A percentile compares a stretch with the other conserved stretches of the same genome.
Evolutionary conservation across 1,140 invertebrate species (phyloP).

Genomic region (Solenopsis fugax): DNA sequence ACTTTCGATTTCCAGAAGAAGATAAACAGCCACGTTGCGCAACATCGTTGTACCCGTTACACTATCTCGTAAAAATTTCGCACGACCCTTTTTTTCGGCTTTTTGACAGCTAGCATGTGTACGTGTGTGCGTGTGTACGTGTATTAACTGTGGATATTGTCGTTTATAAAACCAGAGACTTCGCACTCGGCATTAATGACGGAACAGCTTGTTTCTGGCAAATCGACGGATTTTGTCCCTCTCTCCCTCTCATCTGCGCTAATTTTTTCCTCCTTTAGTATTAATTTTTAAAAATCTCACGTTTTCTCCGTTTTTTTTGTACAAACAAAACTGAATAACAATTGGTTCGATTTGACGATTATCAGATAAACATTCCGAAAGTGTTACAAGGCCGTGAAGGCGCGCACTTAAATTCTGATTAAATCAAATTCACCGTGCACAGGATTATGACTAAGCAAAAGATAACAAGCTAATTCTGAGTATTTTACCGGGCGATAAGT

Average conservation of each 20-base stretch:
- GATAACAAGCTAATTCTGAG: neutral
- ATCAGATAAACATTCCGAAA: conserved; percentile 7
- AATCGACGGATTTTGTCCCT: conserved; percentile 18
- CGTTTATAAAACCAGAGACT: conserved; percentile 13
- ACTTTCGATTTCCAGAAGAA: conserved; percentile 73
- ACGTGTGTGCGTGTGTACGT: neutral
- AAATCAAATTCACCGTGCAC: neutral
- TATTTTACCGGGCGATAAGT: neutral
- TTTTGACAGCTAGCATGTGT: neutral
- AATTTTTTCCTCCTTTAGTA: neutral
- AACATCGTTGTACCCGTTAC: conserved; percentile 11
- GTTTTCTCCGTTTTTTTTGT: too few species aligned
- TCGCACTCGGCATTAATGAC: neutral
- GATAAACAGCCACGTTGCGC: conserved; percentile 45
- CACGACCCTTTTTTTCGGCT: conserved; percentile 25
- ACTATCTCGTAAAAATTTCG: conserved; percentile 31
- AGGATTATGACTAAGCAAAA: neutral
- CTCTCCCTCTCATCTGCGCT: neutral
- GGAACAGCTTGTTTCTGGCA: neutral
- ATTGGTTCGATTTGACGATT: neutral
- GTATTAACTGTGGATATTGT: conserved; percentile 44
- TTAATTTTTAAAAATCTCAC: neutral
- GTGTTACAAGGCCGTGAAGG: neutral
- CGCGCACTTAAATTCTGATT: neutral
- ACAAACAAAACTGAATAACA: neutral